phyloP scores from a whole-genome alignment of 2,888 invertebrate species.

The Allolobophora icterica region DNA sequence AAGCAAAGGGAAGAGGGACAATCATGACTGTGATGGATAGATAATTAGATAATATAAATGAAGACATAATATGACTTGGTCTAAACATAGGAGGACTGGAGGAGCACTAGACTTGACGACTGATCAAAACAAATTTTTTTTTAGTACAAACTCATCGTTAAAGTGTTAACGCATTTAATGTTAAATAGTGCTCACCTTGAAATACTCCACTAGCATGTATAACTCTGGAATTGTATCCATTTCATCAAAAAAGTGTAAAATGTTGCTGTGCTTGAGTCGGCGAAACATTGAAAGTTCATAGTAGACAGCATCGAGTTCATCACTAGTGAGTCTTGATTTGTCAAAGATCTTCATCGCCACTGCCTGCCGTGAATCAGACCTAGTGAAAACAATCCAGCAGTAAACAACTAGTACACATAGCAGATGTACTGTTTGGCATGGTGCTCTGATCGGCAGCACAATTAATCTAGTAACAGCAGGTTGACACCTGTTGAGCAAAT shows the following conservation, averaged over 20 bases:
- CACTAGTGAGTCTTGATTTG: not conserved
- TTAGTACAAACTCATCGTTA: too few relatives aligned
- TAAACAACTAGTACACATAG: not conserved
- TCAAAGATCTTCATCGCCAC: slow-evolving; percentile 17
- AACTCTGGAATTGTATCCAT: not conserved
- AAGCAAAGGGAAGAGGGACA: too few relatives aligned
- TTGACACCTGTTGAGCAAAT: too few relatives aligned
- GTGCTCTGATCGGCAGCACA: too few relatives aligned
- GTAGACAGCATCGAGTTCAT: slow-evolving; percentile 17
- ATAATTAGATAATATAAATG: too few relatives aligned
- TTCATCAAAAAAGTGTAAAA: not conserved
- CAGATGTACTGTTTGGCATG: not conserved
- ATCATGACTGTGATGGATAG: too few relatives aligned
- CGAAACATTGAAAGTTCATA: not conserved
- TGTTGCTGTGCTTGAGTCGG: not conserved
- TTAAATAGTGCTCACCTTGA: not conserved
- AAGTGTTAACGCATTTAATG: too few relatives aligned
- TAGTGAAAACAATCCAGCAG: not conserved
- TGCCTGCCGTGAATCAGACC: not conserved
- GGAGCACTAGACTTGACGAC: too few relatives aligned
- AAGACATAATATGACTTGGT: too few relatives aligned
- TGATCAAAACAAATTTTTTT: too few relatives aligned
- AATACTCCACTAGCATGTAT: not conserved
- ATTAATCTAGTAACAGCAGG: too few relatives aligned
- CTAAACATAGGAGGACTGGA: too few relatives aligned